phyloP scores from a whole-genome alignment of 1,140 invertebrate genomes.

The Lycorma delicatula region DNA sequence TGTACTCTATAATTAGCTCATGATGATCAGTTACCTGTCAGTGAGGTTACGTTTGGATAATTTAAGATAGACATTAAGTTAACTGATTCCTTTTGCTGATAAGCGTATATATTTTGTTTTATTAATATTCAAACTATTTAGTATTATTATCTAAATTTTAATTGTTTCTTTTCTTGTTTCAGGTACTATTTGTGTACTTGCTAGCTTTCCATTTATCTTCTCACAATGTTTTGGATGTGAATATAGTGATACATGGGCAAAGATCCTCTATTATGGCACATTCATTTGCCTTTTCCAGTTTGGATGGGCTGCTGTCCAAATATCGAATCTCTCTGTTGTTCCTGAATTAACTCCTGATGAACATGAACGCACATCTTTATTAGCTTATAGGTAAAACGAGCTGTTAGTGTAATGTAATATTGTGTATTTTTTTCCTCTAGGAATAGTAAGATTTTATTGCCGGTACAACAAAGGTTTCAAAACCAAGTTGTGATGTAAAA shows the following conservation, averaged over 20 bases:
- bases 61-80: too few relatives aligned
- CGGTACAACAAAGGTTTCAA: too few relatives aligned
- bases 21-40: too few relatives aligned
- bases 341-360: constrained; percentile 62
- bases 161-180: constrained; percentile 26
- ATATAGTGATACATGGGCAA: constrained; percentile 51
- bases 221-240: constrained; percentile 66
- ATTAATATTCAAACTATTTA: background rate
- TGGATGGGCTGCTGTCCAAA: constrained; percentile 92
- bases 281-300: constrained; percentile 94
- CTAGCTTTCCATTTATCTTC: constrained; percentile 87
- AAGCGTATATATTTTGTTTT: too few relatives aligned
- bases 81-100: too few relatives aligned
- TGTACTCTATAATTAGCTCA: too few relatives aligned
- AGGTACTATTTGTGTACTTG: constrained; percentile 69
- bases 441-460: too few relatives aligned
- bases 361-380: constrained; percentile 73
- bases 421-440: too few relatives aligned
- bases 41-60: too few relatives aligned
- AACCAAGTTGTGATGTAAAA: too few relatives aligned
- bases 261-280: constrained; percentile 78
- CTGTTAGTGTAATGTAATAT: too few relatives aligned
- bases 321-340: constrained; percentile 82
- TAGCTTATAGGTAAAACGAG: constrained; percentile 73
- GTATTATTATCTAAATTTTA: background rate